Evolutionary conservation across 2,113 vertebrate species (phyloP).

Genomic region (Oxyura jamaicensis): DNA sequence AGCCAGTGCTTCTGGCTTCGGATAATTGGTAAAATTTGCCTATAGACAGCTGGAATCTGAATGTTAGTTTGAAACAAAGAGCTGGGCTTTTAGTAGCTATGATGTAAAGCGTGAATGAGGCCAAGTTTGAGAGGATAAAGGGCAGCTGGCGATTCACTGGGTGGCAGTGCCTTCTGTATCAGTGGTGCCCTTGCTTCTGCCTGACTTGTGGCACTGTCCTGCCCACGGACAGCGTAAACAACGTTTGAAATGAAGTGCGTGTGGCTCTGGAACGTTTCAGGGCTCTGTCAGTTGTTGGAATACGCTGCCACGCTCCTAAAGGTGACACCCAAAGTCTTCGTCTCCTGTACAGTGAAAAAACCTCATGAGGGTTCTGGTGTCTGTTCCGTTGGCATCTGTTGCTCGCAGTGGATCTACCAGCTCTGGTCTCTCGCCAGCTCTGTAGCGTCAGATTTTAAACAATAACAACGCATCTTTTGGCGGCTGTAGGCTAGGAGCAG

Average conservation of each 20-base stretch:
- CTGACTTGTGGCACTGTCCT: fast-evolving
- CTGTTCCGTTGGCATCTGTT: background rate
- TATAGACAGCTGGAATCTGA: background rate
- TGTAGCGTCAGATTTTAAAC: fast-evolving
- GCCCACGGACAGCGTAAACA: fast-evolving
- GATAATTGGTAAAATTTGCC: background rate
- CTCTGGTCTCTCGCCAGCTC: background rate
- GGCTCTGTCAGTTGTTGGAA: background rate
- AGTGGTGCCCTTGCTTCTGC: background rate
- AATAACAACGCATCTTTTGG: fast-evolving
- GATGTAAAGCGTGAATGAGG: background rate
- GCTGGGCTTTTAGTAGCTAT: background rate
- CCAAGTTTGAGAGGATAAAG: background rate
- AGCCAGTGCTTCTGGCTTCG: background rate
- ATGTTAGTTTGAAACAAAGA: background rate
- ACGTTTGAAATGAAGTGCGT: fast-evolving
- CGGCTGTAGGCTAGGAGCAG: background rate
- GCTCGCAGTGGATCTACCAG: background rate
- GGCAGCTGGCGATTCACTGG: background rate
- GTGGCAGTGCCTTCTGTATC: background rate
- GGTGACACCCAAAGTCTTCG: background rate
- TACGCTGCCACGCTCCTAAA: background rate
- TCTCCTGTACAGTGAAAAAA: fast-evolving
- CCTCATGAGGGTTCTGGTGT: fast-evolving
- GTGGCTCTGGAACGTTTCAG: background rate